A percentile compares a stretch with the other conserved stretches of the same genome.
These are phyloP conservation scores for Montipora foliosa DNA, from an alignment of 64 coral and sea anemone genomes.

Conservation along the genomic window DNA sequence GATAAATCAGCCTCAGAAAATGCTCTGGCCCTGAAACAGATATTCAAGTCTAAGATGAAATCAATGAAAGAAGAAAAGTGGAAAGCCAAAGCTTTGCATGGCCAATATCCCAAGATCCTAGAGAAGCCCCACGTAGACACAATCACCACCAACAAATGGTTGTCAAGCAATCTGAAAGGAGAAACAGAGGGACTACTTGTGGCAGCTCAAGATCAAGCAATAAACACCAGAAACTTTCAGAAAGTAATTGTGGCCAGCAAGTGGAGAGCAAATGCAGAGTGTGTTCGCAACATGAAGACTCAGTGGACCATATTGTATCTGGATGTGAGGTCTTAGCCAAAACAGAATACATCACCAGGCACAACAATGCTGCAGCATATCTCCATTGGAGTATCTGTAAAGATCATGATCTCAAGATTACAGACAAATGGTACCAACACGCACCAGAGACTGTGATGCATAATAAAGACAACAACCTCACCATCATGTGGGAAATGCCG, in stretches of 20 bases:
- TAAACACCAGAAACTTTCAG: not conserved
- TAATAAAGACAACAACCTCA: not conserved
- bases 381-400: not conserved
- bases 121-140: not conserved
- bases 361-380: no score
- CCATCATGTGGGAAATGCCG: slow-evolving; percentile 22
- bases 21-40: not conserved
- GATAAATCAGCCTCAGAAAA: not conserved
- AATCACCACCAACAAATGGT: not conserved
- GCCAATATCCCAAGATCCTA: not conserved
- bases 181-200: slow-evolving; percentile 29
- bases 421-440: slow-evolving; percentile 17
- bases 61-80: not conserved
- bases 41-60: not conserved
- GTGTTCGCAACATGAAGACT: not conserved
- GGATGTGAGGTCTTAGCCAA: not conserved
- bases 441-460: not conserved
- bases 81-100: not conserved
- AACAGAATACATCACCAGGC: not conserved
- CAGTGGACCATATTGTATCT: not conserved
- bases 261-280: not conserved
- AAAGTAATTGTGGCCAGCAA: not conserved
- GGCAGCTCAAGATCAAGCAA: slow-evolving; percentile 25
- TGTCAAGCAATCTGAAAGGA: not conserved
- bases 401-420: not conserved